Conservation (phyloP, 2,797 vertebrate species). For the Apodemus agrarius region DNA sequence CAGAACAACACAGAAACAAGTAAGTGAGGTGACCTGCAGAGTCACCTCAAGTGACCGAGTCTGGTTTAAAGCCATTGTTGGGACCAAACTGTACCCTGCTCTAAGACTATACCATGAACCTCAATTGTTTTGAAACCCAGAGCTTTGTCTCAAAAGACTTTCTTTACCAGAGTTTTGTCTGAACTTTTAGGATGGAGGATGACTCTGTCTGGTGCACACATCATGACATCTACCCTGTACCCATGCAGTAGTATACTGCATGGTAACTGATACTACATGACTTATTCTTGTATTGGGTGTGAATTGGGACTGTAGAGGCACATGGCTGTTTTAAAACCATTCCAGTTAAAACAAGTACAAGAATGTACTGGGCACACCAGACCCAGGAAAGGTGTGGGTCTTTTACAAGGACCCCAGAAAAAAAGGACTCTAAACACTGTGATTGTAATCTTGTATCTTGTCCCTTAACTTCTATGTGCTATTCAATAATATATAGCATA, state of each 20-base stretch:
- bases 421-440: too few relatives aligned
- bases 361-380: background rate
- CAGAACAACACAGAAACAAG: background rate
- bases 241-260: background rate
- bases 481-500: background rate
- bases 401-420: too few relatives aligned
- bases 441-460: background rate
- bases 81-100: background rate
- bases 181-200: background rate
- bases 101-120: background rate
- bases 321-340: background rate
- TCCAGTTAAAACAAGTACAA: background rate
- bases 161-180: background rate
- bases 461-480: background rate
- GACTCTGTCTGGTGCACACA: background rate
- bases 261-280: too few relatives aligned
- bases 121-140: background rate
- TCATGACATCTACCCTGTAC: background rate
- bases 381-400: background rate
- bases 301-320: background rate
- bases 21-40: background rate
- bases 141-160: background rate
- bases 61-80: background rate
- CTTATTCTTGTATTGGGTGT: background rate
- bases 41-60: too few relatives aligned